Percentiles rank a stretch among this genome's conserved stretches.
These are phyloP conservation scores for Trichechus manatus DNA, from an alignment of 2,113 vertebrate genomes.

Conservation along the genomic window DNA sequence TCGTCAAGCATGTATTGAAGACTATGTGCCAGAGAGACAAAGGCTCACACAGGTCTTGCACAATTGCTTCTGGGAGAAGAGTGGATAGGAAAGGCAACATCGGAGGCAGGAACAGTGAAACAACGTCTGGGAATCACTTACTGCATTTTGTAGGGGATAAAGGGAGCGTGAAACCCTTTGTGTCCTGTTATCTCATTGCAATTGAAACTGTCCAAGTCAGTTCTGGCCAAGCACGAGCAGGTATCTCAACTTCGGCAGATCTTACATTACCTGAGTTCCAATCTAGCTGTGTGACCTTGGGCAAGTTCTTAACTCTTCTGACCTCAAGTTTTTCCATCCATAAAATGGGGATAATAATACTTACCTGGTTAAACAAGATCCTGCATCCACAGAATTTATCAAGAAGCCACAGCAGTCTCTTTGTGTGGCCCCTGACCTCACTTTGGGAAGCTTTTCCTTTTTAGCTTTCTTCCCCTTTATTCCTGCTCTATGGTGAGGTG, in stretches of 20 bases:
- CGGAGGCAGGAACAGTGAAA: background rate
- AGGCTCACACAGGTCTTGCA: background rate
- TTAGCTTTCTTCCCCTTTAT: background rate
- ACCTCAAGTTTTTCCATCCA: background rate
- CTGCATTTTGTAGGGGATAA: accelerated
- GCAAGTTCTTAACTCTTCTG: background rate
- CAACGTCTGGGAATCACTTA: background rate
- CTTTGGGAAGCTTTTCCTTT: background rate
- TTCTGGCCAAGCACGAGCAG: background rate
- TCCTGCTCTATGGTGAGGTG: background rate
- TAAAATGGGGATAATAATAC: background rate
- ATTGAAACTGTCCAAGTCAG: no score
- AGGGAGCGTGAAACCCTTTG: background rate
- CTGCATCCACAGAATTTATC: no score
- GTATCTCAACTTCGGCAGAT: background rate
- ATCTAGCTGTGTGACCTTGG: background rate
- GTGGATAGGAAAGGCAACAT: background rate
- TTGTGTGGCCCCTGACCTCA: background rate
- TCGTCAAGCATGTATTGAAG: background rate
- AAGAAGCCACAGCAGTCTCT: background rate
- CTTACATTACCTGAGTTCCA: background rate
- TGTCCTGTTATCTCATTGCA: background rate
- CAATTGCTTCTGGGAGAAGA: background rate
- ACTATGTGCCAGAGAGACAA: background rate
- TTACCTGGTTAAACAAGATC: background rate